Evolutionary conservation across 2,888 invertebrate genomes (phyloP).

Genomic region (Muscina levida): DNA sequence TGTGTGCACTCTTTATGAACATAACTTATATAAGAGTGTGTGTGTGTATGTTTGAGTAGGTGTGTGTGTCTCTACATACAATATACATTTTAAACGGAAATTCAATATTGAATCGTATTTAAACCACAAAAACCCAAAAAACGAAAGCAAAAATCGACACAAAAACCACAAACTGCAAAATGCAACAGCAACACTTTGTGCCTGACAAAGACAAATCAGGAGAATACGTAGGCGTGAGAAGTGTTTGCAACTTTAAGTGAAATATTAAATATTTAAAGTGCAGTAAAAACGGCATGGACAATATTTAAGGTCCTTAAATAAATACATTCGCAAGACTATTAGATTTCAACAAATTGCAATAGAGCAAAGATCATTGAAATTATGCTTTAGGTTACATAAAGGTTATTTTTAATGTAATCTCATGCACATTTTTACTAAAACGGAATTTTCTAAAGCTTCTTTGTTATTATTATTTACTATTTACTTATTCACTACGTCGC

Average conservation of each 20-base stretch:
- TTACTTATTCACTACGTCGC: too few species aligned
- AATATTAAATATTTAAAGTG: not conserved
- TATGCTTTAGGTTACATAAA: too few species aligned
- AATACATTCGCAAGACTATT: too few species aligned
- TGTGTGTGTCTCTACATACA: too few species aligned
- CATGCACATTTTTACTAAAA: too few species aligned
- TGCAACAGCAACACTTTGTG: conserved; percentile 14
- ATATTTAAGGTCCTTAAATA: too few species aligned
- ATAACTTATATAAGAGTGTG: not conserved
- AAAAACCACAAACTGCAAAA: conserved; percentile 13
- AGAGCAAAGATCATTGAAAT: too few species aligned
- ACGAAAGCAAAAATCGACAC: not conserved
- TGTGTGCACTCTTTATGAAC: not conserved
- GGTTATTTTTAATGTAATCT: too few species aligned
- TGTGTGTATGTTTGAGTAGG: conserved; percentile 26
- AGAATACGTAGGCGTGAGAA: not conserved
- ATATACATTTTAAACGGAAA: conserved; percentile 7
- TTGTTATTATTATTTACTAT: too few species aligned
- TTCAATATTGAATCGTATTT: conserved; percentile 14
- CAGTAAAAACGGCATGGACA: too few species aligned
- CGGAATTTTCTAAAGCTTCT: too few species aligned
- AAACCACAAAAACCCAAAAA: conserved; percentile 7
- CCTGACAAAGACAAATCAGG: not conserved
- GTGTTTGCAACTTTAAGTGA: not conserved
- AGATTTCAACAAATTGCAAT: too few species aligned